A percentile compares a stretch with the other conserved stretches of the same genome.
Conservation (phyloP, 2,888 invertebrate genomes). For the Dichetophora obliterata region DNA sequence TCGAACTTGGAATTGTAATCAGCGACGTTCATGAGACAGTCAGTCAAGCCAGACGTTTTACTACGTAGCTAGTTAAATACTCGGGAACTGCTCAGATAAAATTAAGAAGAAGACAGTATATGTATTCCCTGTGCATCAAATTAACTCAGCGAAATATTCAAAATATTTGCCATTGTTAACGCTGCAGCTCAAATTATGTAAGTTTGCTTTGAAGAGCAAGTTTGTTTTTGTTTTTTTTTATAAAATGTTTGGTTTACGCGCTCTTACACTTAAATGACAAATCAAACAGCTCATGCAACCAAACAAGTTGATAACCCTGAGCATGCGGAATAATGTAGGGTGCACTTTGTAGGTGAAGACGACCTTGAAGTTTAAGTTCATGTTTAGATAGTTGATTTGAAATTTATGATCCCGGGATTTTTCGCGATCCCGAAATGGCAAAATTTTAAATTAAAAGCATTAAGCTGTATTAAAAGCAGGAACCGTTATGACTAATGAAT, state of each 20-base stretch:
- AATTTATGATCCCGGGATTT: too few species aligned
- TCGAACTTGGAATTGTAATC: constrained; percentile 41
- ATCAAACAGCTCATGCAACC: constrained; percentile 2
- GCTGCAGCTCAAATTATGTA: constrained; percentile 61
- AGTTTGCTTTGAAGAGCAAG: constrained; percentile 9
- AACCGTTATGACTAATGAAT: too few species aligned
- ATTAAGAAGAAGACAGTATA: background rate
- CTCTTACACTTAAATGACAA: constrained; percentile 34
- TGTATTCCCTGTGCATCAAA: constrained; percentile 54
- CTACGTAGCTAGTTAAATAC: too few species aligned
- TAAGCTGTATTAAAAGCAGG: too few species aligned
- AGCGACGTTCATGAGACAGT: constrained; percentile 31
- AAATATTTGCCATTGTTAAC: constrained; percentile 62
- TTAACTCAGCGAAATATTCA: constrained; percentile 65
- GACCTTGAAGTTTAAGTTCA: constrained; percentile 19
- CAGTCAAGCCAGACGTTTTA: too few species aligned
- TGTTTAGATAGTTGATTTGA: too few species aligned
- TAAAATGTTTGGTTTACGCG: constrained; percentile 11
- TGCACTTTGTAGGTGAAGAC: background rate
- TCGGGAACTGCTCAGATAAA: constrained; percentile 16
- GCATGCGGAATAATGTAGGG: background rate
- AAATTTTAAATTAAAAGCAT: too few species aligned
- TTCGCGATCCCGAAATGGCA: too few species aligned
- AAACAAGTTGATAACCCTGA: background rate
- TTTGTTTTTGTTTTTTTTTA: background rate